These are phyloP conservation scores for Epinephelus moara DNA, from an alignment of 2,113 vertebrate species.

Conservation along the genomic window DNA sequence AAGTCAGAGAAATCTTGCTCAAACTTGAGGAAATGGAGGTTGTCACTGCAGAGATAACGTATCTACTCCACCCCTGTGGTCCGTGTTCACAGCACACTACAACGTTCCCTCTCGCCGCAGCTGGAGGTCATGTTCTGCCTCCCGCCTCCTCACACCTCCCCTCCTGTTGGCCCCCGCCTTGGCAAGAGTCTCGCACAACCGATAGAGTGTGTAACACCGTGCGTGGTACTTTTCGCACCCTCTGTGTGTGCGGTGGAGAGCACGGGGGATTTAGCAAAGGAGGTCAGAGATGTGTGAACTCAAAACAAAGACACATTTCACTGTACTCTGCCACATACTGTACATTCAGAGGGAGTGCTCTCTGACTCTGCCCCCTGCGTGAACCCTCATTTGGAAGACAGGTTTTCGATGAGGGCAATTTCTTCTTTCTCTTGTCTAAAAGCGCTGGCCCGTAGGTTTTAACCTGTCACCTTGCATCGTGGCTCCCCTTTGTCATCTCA, in stretches of 20 bases:
- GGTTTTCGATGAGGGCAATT: conserved; percentile 51
- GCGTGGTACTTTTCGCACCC: conserved; percentile 68
- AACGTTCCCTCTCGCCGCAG: conserved; percentile 25
- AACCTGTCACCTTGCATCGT: conserved; percentile 60
- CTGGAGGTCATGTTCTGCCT: conserved; percentile 43
- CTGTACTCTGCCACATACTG: conserved; percentile 43
- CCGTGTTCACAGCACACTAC: conserved; percentile 31
- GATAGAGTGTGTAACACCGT: conserved; percentile 54
- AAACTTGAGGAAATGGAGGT: conserved; percentile 25
- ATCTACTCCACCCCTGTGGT: conserved; percentile 37
- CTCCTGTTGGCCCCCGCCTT: conserved; percentile 33
- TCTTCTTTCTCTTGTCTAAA: conserved; percentile 42
- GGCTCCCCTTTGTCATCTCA: conserved; percentile 56
- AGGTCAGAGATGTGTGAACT: conserved; percentile 75
- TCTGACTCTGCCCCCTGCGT: conserved; percentile 51
- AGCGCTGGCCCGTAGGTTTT: conserved; percentile 34
- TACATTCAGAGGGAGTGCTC: background rate
- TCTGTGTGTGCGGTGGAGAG: conserved; percentile 33
- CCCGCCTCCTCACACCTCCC: conserved; percentile 32
- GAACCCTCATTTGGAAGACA: conserved; percentile 61
- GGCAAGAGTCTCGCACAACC: conserved; percentile 38
- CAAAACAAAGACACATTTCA: conserved; percentile 74
- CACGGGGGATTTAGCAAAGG: conserved; percentile 59
- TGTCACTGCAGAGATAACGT: conserved; percentile 29
- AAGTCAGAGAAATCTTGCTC: conserved; percentile 7